Evolutionary conservation across 2,888 invertebrate species (phyloP), one percentile per base, ranked within the genome.

Genomic region (Muschampia plurimacula): DNA sequence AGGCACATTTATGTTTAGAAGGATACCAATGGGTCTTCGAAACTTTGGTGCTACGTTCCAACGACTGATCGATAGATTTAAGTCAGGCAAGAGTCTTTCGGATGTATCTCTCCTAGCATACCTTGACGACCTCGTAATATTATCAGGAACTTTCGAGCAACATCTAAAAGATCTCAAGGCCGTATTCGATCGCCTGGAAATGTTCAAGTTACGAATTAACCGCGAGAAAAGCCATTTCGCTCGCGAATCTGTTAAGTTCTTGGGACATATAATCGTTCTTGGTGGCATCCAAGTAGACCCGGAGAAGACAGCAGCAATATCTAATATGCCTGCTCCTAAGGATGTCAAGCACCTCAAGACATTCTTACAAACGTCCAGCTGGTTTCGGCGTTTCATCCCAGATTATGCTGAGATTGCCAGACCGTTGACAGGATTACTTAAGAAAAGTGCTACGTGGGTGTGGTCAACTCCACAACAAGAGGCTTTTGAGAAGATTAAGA

Each of bases 11-110:
- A 57, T 28, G 5, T 57, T 57, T 57, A 57, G 6, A 6, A 57
- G 57, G 57, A 57, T 57, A 28, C 57, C 57, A 5, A 57, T 57
- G 57, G 57, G 57, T 28, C 57, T 57, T 28, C 28, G 57, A 28
- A 57, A 57, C 28, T 57, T 28, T 13, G 57, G 57, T 2, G 57
- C 57, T 13, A 59, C 59, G 0, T 59, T 59, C 5, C 59, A 59
- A 7, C 32, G 59, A 28, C 12, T 59, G 32, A 59, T 59, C 6
- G 59, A 59, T 13, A 59, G 59, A 10, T 32, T 59, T 2, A 32
- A 13, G 13, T 57, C 57, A 57, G 57, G 57, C 10, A 32, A 13
- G 13, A 59, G 59, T 7, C 32, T 59, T 32, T 13, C 32, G 7
- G 59, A 59, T 59, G 32, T 59, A 7, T 32, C 32, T 32, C 13